A percentile compares a stretch with the other conserved stretches of the same genome.
phyloP scores from a whole-genome alignment of 2,888 invertebrate genomes.

The Abrostola tripartita region DNA sequence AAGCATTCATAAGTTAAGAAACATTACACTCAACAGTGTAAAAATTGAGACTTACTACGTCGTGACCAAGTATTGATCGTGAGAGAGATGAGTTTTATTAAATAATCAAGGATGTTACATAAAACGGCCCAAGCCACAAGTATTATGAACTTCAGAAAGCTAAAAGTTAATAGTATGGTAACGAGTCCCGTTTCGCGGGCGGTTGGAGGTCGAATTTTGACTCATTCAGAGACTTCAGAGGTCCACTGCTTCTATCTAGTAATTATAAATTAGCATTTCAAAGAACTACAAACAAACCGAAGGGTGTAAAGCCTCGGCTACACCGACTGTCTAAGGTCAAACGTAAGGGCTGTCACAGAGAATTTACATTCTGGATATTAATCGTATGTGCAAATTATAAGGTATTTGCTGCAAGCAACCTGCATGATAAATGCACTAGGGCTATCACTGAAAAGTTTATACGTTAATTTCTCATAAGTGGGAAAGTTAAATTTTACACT shows the following conservation, averaged over 20 bases:
- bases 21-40: too few species aligned
- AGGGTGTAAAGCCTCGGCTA: conserved; percentile 31
- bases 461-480: too few species aligned
- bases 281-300: conserved; percentile 53
- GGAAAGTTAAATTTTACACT: too few species aligned
- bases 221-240: conserved; percentile 26
- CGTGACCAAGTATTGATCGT: too few species aligned
- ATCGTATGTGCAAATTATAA: too few species aligned
- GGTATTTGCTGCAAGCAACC: too few species aligned
- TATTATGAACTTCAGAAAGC: conserved; percentile 21
- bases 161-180: conserved; percentile 32
- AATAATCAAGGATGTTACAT: neutral
- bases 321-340: conserved; percentile 21
- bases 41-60: too few species aligned
- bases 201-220: conserved; percentile 29
- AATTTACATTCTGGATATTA: neutral
- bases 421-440: too few species aligned
- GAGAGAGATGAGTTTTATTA: neutral
- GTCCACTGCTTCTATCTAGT: conserved; percentile 30
- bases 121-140: conserved; percentile 1
- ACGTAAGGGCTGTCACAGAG: conserved; percentile 11
- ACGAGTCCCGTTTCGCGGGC: conserved; percentile 21
- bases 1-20: neutral
- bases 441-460: too few species aligned
- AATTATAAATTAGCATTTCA: conserved; percentile 65